phyloP scores from a whole-genome alignment of 2,888 invertebrate species.

The Aphidius colemani region DNA sequence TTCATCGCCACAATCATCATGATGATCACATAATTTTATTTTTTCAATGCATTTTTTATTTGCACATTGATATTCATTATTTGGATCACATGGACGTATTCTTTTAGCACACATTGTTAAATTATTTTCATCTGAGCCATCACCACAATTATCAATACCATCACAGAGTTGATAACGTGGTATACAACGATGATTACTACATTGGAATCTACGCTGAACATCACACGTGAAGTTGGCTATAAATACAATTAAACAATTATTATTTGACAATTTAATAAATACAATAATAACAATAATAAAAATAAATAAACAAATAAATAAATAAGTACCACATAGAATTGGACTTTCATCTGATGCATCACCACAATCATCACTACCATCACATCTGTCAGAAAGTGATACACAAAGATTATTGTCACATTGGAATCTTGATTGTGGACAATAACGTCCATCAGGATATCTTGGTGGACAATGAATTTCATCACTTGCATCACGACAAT shows the following conservation, averaged over 20 bases:
- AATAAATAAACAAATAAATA: conserved; percentile 7
- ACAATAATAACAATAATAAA: neutral
- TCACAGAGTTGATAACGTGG: conserved; percentile 87
- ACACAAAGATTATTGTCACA: conserved; percentile 93
- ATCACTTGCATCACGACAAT: conserved; percentile 88
- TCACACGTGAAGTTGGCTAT: conserved; percentile 86
- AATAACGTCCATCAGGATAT: conserved; percentile 86
- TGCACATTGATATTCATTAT: conserved; percentile 84
- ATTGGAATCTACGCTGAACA: conserved; percentile 82
- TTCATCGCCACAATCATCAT: conserved; percentile 88
- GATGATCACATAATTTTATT: conserved; percentile 81
- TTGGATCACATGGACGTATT: conserved; percentile 75
- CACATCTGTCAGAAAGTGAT: conserved; percentile 85
- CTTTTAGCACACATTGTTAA: conserved; percentile 85
- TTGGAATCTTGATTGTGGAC: conserved; percentile 88
- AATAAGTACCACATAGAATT: conserved; percentile 67
- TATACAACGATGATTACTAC: conserved; percentile 86
- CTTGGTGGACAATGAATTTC: conserved; percentile 88
- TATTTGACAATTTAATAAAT: too few species aligned
- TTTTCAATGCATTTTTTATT: conserved; percentile 84
- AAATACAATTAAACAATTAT: too few species aligned
- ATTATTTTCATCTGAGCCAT: conserved; percentile 94
- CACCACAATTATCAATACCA: conserved; percentile 90
- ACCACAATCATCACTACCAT: conserved; percentile 91
- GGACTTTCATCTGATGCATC: conserved; percentile 88